These are phyloP conservation scores for Silurus glanis DNA, from an alignment of 2,113 vertebrate species.

Conservation along the genomic window DNA sequence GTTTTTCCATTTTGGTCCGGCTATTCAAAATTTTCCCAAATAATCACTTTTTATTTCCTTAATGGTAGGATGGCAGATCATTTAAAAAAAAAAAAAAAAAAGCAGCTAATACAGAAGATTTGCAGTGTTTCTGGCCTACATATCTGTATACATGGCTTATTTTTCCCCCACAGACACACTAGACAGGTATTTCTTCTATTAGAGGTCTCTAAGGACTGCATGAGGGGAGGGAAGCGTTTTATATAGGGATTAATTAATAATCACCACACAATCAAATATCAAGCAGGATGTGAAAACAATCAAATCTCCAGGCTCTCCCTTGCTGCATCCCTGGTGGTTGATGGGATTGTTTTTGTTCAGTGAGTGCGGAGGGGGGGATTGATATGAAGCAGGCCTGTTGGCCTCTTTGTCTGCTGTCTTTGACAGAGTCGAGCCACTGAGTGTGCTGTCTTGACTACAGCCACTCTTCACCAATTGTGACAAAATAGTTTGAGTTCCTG, in stretches of 20 bases:
- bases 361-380: conserved; percentile 60
- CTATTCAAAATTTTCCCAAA: not conserved
- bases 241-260: conserved; percentile 70
- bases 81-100: not conserved
- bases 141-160: conserved; percentile 2
- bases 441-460: conserved; percentile 60
- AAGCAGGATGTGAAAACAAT: conserved; percentile 69
- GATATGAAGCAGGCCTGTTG: conserved; percentile 62
- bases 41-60: not conserved
- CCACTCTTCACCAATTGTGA: conserved; percentile 56
- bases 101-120: not conserved
- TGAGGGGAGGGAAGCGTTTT: conserved; percentile 30
- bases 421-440: conserved; percentile 60
- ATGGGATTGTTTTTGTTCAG: conserved; percentile 72
- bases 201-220: conserved; percentile 37
- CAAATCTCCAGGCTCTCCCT: conserved; percentile 69
- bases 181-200: conserved; percentile 38
- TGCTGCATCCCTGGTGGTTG: conserved; percentile 69
- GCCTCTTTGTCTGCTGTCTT: conserved; percentile 73
- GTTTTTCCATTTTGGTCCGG: not conserved
- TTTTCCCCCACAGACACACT: not conserved
- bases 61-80: not conserved
- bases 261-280: conserved; percentile 61
- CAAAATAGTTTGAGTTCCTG: conserved; percentile 45
- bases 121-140: not conserved